Base-by-base conservation (phyloP, 2,797 vertebrate genomes). In the Sphenodon punctatus region DNA sequence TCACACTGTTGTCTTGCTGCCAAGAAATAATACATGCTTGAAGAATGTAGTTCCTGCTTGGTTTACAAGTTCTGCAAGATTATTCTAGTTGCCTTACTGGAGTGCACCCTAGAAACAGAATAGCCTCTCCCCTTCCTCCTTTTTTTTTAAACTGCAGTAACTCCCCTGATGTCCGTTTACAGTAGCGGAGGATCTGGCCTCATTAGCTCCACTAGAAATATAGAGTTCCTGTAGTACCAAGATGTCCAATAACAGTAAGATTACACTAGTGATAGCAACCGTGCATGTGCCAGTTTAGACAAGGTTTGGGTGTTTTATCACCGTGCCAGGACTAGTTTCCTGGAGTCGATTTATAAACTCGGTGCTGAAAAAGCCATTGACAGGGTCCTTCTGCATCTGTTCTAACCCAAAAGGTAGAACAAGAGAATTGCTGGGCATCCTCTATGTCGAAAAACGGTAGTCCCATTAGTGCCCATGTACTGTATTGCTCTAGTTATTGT, bases 381-480 rank as follows among this genome's bases (percentile, higher is more conserved):
- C 32, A 58, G 32, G 20, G 34, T 32, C 22, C 3, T 23, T 32
- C 10, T 14, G 30, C 17, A 5, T 4, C 30, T 12, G 4, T 32
- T 17, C 53, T 34, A 5, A 56, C 34, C 30, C 13, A 12, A 32
- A 23, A 58, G n/a, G n/a, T n/a, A n/a, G n/a, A n/a, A n/a, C n/a
- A n/a, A n/a, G n/a, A n/a, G n/a, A n/a, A n/a, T n/a, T n/a, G n/a
- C n/a, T n/a, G n/a, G n/a, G n/a, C n/a, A n/a, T n/a, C n/a, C n/a
- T n/a, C n/a, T n/a, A n/a, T n/a, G n/a, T n/a, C n/a, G n/a, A n/a
- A n/a, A n/a, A n/a, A n/a, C n/a, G n/a, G 3, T 22, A 7, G 17
- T 48, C 56, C 38, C n/a, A 7, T 6, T 12, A 5, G 41, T 9
- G 13, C 1, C 0, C 6, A 1, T 0, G 32, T 38, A 25, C 59